phyloP scores from a whole-genome alignment of 2,888 invertebrate species.

The Eristalis intricaria region DNA sequence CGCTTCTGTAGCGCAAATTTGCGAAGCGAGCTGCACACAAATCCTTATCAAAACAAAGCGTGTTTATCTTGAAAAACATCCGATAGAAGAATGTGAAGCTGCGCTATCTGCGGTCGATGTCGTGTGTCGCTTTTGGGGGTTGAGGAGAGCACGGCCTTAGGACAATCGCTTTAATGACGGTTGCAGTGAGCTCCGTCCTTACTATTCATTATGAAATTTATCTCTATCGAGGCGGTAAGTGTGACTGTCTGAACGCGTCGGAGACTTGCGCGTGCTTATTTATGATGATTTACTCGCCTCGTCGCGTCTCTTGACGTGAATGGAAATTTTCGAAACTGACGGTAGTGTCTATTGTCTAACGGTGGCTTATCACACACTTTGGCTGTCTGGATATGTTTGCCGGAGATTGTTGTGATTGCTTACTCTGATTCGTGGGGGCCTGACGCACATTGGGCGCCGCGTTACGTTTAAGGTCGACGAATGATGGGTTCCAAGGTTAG shows the following conservation, averaged over 20 bases:
- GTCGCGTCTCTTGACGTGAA: neutral
- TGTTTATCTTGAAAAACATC: no score
- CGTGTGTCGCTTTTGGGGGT: no score
- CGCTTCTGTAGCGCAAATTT: neutral
- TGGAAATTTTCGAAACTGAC: neutral
- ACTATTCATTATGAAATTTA: neutral
- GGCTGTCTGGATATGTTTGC: neutral
- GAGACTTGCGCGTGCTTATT: neutral
- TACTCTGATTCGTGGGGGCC: neutral
- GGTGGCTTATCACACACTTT: neutral
- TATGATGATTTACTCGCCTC: neutral
- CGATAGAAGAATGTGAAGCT: no score
- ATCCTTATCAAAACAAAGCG: neutral
- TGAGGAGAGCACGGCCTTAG: no score
- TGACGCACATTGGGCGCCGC: neutral
- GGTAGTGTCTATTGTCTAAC: neutral
- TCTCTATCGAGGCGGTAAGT: neutral
- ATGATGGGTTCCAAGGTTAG: neutral
- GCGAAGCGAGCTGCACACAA: neutral
- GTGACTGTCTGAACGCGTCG: neutral
- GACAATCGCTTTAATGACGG: neutral
- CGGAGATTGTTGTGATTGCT: neutral
- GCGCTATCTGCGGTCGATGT: no score
- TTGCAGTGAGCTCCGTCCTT: no score
- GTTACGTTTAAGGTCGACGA: neutral